phyloP scores from a whole-genome alignment of 92 coral and sea anemone genomes.

The Porites cylindrica region DNA sequence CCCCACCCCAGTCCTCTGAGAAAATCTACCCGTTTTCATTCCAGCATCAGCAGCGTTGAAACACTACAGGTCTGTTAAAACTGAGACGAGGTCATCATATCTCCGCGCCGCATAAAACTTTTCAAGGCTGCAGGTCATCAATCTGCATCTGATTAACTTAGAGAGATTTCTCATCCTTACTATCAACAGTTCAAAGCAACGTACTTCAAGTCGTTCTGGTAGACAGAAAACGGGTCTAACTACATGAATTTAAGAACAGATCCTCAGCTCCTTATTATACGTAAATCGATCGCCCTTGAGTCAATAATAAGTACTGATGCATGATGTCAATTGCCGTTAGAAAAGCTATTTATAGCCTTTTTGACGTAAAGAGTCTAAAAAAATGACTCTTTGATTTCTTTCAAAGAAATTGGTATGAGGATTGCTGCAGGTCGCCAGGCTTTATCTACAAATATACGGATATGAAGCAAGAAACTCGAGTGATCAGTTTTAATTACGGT shows the following conservation, averaged over 20 bases:
- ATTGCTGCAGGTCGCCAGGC: no score
- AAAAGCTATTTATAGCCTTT: neutral
- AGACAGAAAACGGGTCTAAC: neutral
- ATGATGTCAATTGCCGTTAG: neutral
- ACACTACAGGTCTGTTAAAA: no score
- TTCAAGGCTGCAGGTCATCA: neutral
- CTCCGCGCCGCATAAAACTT: no score
- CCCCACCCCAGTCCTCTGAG: no score
- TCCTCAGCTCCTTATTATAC: neutral
- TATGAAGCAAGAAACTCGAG: no score
- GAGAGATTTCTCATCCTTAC: neutral
- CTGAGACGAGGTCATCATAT: no score
- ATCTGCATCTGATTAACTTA: neutral
- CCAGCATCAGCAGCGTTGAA: no score
- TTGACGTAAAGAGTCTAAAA: neutral
- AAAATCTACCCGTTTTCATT: no score
- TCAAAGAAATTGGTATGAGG: neutral
- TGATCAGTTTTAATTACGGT: neutral
- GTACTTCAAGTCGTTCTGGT: neutral
- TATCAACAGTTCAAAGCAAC: neutral
- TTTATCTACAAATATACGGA: no score
- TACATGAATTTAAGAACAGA: neutral
- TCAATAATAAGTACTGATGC: no score
- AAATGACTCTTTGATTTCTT: neutral
- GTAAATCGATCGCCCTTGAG: neutral